Evolutionary conservation across 1,140 invertebrate species (phyloP).

Genomic region (Piezodorus guildinii): DNA sequence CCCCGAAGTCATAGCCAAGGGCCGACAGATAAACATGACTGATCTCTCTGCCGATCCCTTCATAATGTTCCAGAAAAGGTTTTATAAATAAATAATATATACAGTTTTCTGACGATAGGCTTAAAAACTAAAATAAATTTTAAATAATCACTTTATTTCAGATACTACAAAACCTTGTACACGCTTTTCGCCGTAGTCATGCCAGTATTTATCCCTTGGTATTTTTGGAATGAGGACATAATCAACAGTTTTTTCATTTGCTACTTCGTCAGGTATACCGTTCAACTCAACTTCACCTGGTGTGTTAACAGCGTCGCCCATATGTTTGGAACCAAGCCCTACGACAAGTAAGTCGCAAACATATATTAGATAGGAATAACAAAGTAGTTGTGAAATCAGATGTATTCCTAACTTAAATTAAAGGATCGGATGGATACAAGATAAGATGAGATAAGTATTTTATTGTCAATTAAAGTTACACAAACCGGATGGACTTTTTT

Average conservation of each 20-base stretch:
- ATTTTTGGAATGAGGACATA: slow-evolving; percentile 43
- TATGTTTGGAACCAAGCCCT: slow-evolving; percentile 55
- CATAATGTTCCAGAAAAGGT: slow-evolving; percentile 59
- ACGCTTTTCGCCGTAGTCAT: slow-evolving; percentile 48
- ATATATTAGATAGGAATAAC: too few species aligned
- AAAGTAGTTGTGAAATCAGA: too few species aligned
- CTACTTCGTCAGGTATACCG: slow-evolving; percentile 44
- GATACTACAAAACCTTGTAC: slow-evolving; percentile 57
- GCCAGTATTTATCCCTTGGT: slow-evolving; percentile 43
- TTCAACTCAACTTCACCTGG: slow-evolving; percentile 59
- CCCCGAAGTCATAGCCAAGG: slow-evolving; percentile 49
- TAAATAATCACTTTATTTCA: slow-evolving; percentile 32
- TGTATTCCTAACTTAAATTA: too few species aligned
- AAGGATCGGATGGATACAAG: too few species aligned
- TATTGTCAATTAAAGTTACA: too few species aligned
- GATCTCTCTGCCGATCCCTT: slow-evolving; percentile 60
- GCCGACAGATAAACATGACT: slow-evolving; percentile 54
- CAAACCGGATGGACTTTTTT: too few species aligned
- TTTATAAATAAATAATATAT: too few species aligned
- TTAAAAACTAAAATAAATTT: too few species aligned
- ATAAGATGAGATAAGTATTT: too few species aligned
- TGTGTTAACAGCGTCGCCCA: slow-evolving; percentile 65
- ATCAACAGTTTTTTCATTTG: slow-evolving; percentile 27
- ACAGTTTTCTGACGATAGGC: too few species aligned
- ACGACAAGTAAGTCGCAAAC: slow-evolving; percentile 44